Evolutionary conservation across 2,888 invertebrate genomes (phyloP), one percentile per base, ranked within the genome.

Genomic region (Antitype chi): DNA sequence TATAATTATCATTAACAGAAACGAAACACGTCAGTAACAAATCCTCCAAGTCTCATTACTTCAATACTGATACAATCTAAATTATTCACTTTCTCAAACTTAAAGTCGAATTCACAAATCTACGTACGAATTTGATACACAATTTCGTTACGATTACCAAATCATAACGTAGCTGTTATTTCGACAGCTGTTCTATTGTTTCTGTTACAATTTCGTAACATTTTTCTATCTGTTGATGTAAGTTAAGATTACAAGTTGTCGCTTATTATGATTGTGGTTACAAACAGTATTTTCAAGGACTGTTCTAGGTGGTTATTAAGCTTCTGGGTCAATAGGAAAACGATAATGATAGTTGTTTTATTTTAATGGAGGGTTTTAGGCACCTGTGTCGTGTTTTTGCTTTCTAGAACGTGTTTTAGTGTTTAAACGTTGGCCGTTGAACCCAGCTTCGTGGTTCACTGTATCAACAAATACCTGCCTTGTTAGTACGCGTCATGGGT

Each of bases 131-230:
- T 77, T 85, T 60, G 73, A 74, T 71, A 78, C 68, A 73, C 70
- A 81, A 83, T 88, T 88, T 78, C 76, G 83, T 88, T 83, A 82
- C 76, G 74, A 87, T 90, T 91, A 90, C 89, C 67, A 79, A 86
- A 90, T 86, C 84, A 89, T 86, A 85, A 80, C 76, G 74, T 79
- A 52, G 53, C 57, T 71, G 82, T 88, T 86, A 85, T 91, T 85
- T 88, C 86, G 79, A 85, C 87, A 87, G 79, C 82, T 89, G 86
- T 87, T 88, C 92, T 80, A 94, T 94, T 94, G 94, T 91, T 94
- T 92, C 90, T 89, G 87, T 86, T 86, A 90, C 86, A 89, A 82
- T 91, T 90, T 87, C 86, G 88, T 89, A 90, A 93, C 84, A 74
- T 82, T 85, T 85, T 89, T 88, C 76, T 85, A 80, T 84, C 59